Evolutionary conservation across 2,888 invertebrate genomes (phyloP).

Genomic region (Macroteleia sp.): DNA sequence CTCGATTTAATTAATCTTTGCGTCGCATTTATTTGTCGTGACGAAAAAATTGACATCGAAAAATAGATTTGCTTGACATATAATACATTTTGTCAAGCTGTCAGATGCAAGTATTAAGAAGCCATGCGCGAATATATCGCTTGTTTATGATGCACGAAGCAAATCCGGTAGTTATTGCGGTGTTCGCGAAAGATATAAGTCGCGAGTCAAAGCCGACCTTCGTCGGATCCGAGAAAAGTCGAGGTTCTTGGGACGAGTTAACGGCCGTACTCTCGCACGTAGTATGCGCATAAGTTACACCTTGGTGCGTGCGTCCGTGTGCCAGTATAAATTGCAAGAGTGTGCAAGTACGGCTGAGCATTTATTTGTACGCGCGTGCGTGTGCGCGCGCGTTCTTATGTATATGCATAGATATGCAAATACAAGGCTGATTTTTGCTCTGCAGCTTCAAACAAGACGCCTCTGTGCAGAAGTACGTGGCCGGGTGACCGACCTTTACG

Average conservation of each 20-base stretch:
- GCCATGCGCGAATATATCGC: slow-evolving; percentile 10
- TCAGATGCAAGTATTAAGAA: slow-evolving; percentile 13
- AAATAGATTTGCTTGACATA: background rate
- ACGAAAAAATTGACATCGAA: too few relatives aligned
- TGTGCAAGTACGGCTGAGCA: too few relatives aligned
- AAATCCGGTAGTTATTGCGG: slow-evolving; percentile 38
- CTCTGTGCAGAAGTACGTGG: slow-evolving; percentile 72
- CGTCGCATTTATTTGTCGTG: too few relatives aligned
- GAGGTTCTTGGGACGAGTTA: slow-evolving; percentile 56
- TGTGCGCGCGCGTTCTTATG: slow-evolving; percentile 13
- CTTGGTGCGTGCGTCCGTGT: slow-evolving; percentile 28
- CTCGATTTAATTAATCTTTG: too few relatives aligned
- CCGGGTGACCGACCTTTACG: slow-evolving; percentile 84
- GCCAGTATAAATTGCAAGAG: slow-evolving; percentile 4
- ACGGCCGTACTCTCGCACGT: slow-evolving; percentile 33
- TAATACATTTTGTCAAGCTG: slow-evolving; percentile 22
- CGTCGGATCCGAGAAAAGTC: slow-evolving; percentile 57
- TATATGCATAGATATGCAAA: slow-evolving; percentile 40
- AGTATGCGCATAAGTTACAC: slow-evolving; percentile 23
- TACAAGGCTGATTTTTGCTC: slow-evolving; percentile 43
- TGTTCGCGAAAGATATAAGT: slow-evolving; percentile 25
- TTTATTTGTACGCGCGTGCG: too few relatives aligned
- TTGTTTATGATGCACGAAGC: slow-evolving; percentile 33
- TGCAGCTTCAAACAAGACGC: slow-evolving; percentile 65
- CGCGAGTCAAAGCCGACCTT: slow-evolving; percentile 57